These are phyloP conservation scores for Odontomachus brunneus DNA, from an alignment of 1,140 invertebrate species.

Conservation along the genomic window DNA sequence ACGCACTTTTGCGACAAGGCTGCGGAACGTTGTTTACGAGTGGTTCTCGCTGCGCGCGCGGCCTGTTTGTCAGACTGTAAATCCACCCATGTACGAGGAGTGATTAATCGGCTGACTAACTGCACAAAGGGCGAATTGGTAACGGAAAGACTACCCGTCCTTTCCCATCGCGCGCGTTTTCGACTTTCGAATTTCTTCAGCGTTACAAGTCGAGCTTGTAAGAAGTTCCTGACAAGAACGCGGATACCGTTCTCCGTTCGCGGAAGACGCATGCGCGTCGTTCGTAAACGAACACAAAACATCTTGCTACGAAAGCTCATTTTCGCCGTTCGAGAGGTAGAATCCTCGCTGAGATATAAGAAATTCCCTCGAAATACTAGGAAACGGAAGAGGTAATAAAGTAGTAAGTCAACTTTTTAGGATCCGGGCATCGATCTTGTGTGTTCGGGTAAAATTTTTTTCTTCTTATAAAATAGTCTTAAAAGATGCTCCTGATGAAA, in stretches of 20 bases:
- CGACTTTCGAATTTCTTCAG: neutral
- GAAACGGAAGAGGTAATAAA: too few species aligned
- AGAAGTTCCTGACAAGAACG: too few species aligned
- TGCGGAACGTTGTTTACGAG: neutral
- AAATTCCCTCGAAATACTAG: too few species aligned
- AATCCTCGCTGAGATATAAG: too few species aligned
- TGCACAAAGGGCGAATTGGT: conserved; percentile 14
- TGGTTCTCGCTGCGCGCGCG: conserved; percentile 15
- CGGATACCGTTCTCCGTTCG: neutral
- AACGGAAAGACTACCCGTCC: neutral
- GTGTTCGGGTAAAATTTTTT: too few species aligned
- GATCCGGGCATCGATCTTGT: too few species aligned
- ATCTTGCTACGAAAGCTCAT: too few species aligned
- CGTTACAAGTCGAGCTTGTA: neutral
- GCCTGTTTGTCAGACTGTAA: conserved; percentile 4
- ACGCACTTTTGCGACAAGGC: conserved; percentile 17
- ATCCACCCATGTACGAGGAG: neutral
- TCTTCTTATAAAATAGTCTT: too few species aligned
- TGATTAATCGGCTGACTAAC: conserved; percentile 34
- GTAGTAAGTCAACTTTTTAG: too few species aligned
- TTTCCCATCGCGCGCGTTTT: neutral
- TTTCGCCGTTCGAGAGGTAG: too few species aligned
- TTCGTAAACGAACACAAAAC: too few species aligned
- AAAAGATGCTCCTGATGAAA: too few species aligned
- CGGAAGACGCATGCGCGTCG: neutral